Conservation (phyloP, 2,888 invertebrate species). For the Diplolepis rosae region DNA sequence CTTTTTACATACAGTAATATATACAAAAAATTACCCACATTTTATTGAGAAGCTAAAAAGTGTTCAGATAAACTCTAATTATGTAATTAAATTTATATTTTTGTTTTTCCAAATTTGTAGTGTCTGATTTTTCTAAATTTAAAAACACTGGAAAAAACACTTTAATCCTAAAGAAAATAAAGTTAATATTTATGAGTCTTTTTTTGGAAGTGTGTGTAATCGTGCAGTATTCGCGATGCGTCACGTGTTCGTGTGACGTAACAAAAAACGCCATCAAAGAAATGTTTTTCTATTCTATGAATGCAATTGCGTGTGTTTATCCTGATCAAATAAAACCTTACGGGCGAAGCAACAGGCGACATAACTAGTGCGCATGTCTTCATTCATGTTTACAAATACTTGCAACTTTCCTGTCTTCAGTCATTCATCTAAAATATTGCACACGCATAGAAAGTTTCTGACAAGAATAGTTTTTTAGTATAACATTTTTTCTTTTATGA, state of each 20-base stretch:
- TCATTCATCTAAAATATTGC: conserved; percentile 23
- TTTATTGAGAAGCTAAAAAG: background rate
- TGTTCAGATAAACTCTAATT: background rate
- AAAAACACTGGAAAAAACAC: background rate
- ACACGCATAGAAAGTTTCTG: background rate
- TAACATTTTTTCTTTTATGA: too few species aligned
- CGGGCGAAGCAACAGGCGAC: conserved; percentile 49
- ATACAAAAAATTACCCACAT: background rate
- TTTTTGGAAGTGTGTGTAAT: background rate
- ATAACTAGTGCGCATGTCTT: conserved; percentile 45
- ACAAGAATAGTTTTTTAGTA: too few species aligned
- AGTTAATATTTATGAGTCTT: background rate
- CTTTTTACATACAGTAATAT: background rate
- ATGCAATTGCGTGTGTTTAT: conserved; percentile 3
- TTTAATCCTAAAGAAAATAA: background rate
- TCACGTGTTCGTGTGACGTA: background rate
- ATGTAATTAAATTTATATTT: background rate
- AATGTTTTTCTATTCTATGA: background rate
- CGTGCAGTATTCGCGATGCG: background rate
- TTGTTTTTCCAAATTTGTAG: background rate
- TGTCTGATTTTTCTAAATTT: background rate
- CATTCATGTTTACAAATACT: conserved; percentile 1
- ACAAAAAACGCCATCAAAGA: background rate
- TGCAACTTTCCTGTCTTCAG: background rate
- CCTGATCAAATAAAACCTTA: background rate